phyloP scores from a whole-genome alignment of 2,113 vertebrate genomes.

The Camelus bactrianus region DNA sequence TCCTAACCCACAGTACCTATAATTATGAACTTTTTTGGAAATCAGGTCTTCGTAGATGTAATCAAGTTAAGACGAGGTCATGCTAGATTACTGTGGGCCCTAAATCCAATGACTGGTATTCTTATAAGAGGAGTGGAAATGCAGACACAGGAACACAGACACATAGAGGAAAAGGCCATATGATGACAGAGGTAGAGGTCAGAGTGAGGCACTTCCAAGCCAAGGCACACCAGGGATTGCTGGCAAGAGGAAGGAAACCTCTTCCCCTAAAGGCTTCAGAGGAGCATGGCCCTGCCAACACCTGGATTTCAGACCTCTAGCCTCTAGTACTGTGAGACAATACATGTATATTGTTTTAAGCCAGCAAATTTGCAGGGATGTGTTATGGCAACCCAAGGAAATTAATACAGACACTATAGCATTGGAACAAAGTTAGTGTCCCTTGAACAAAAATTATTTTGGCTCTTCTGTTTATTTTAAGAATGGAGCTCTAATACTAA shows the following conservation, averaged over 20 bases:
- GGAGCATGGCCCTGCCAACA: neutral
- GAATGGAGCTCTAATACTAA: neutral
- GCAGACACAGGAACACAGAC: neutral
- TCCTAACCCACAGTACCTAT: neutral
- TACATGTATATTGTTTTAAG: neutral
- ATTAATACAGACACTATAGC: neutral
- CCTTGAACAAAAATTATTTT: neutral
- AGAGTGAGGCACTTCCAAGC: neutral
- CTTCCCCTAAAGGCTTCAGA: neutral
- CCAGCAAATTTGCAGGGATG: neutral
- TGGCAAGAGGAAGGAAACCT: neutral
- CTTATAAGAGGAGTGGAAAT: neutral
- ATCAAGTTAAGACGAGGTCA: neutral
- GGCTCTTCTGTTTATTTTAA: neutral
- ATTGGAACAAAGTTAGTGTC: neutral
- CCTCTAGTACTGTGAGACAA: neutral
- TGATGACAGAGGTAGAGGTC: neutral
- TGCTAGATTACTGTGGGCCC: neutral
- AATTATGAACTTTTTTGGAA: constrained; percentile 15
- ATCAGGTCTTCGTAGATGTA: neutral
- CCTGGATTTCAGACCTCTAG: neutral
- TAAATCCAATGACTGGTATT: neutral
- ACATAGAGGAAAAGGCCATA: neutral
- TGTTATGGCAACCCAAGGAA: neutral
- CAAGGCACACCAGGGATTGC: neutral